Conservation (phyloP, 2,888 invertebrate genomes). For the Noctua pronuba region DNA sequence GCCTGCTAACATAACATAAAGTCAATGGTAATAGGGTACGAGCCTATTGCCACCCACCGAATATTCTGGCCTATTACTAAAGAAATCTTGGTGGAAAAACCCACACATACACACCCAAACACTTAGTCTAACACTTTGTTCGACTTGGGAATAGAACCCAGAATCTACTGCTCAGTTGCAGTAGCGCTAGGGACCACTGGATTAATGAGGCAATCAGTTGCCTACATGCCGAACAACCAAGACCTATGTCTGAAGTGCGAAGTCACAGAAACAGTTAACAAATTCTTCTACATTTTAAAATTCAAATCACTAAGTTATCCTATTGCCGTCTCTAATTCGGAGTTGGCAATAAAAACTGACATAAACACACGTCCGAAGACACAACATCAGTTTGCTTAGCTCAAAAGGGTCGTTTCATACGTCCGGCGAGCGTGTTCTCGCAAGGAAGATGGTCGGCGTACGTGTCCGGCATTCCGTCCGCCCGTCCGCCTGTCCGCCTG, state of each 20-base stretch:
- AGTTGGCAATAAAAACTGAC: slow-evolving; percentile 52
- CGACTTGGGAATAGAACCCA: neutral
- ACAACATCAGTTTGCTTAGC: slow-evolving; percentile 71
- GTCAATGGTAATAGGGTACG: neutral
- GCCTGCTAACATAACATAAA: neutral
- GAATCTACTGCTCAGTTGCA: neutral
- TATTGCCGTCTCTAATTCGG: slow-evolving; percentile 46
- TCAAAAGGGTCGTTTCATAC: slow-evolving; percentile 72
- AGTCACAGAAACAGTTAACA: neutral
- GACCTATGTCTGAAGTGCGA: neutral
- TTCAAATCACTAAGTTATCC: slow-evolving; percentile 33
- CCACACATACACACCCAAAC: too few species aligned
- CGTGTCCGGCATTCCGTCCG: slow-evolving; percentile 74
- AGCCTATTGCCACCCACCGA: neutral
- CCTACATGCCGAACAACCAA: neutral
- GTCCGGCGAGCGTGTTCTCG: slow-evolving; percentile 73
- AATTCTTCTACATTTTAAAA: neutral
- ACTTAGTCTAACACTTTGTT: neutral
- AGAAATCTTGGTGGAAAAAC: neutral
- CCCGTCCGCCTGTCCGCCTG: slow-evolving; percentile 32
- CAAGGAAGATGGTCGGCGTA: slow-evolving; percentile 77
- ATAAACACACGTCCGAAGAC: slow-evolving; percentile 59
- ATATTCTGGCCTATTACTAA: neutral
- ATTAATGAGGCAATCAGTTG: neutral
- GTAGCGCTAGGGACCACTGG: neutral